Evolutionary conservation across 2,888 invertebrate species (phyloP).

Genomic region (Parascotia fuliginaria): DNA sequence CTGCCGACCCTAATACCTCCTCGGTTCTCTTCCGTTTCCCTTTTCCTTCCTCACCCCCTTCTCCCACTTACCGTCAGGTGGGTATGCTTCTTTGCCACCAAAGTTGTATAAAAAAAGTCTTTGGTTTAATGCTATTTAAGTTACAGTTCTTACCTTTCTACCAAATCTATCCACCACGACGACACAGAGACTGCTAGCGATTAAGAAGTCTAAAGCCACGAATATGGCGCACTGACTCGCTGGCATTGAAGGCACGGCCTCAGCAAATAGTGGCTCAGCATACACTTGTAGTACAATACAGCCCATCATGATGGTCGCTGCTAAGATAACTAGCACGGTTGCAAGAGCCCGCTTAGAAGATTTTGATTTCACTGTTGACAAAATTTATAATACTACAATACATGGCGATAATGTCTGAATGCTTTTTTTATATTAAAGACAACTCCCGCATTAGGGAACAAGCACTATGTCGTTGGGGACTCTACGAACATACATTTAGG

Average conservation of each 20-base stretch:
- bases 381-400: not conserved
- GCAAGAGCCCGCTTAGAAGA: slow-evolving; percentile 58
- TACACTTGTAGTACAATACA: slow-evolving; percentile 73
- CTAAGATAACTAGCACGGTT: slow-evolving; percentile 56
- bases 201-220: slow-evolving; percentile 64
- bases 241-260: slow-evolving; percentile 71
- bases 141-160: slow-evolving; percentile 59
- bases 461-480: too few relatives aligned
- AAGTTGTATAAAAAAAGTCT: too few relatives aligned
- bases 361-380: slow-evolving; percentile 55
- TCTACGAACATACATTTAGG: too few relatives aligned
- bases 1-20: too few relatives aligned
- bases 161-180: slow-evolving; percentile 66
- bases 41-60: too few relatives aligned
- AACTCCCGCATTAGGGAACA: too few relatives aligned
- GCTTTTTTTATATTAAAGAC: too few relatives aligned
- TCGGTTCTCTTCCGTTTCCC: too few relatives aligned
- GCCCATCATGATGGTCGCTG: slow-evolving; percentile 69
- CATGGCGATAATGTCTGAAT: too few relatives aligned
- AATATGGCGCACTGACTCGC: slow-evolving; percentile 71
- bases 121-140: not conserved
- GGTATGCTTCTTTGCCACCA: too few relatives aligned
- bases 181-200: slow-evolving; percentile 61
- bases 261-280: slow-evolving; percentile 72
- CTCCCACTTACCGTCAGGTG: too few relatives aligned